A percentile compares a stretch with the other conserved stretches of the same genome.
These are phyloP conservation scores for Fragum sueziense DNA, from an alignment of 2,888 invertebrate species.

Conservation along the genomic window DNA sequence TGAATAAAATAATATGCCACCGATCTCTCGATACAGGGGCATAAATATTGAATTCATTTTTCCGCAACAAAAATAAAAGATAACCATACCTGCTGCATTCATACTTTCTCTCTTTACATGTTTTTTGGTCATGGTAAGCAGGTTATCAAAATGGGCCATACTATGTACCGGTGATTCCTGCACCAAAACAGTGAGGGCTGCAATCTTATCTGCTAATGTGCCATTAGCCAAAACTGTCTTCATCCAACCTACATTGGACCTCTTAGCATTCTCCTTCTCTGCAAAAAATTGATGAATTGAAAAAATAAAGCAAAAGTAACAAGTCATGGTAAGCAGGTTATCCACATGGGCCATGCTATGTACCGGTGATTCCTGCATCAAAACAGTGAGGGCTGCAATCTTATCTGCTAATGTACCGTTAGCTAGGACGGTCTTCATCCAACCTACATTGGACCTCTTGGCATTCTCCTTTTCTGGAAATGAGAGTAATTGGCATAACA, in stretches of 20 bases:
- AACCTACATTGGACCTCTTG: not conserved
- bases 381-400: not conserved
- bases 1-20: too few relatives aligned
- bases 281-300: constrained; percentile 73
- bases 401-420: constrained; percentile 87
- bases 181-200: constrained; percentile 91
- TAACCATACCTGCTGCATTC: constrained; percentile 22
- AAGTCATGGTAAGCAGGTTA: not conserved
- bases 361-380: not conserved
- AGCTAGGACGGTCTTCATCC: constrained; percentile 84
- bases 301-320: not conserved
- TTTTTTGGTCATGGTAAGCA: constrained; percentile 90
- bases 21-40: too few relatives aligned
- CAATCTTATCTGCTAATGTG: constrained; percentile 92
- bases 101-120: constrained; percentile 86
- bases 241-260: constrained; percentile 80
- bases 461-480: not conserved
- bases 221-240: constrained; percentile 88
- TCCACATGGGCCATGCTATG: not conserved
- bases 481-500: too few relatives aligned
- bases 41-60: too few relatives aligned
- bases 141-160: constrained; percentile 87
- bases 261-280: constrained; percentile 75
- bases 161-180: constrained; percentile 93
- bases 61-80: too few relatives aligned